Base-by-base conservation (phyloP, 2,888 invertebrate genomes). In the Sinodicranocentrus sp. region DNA sequence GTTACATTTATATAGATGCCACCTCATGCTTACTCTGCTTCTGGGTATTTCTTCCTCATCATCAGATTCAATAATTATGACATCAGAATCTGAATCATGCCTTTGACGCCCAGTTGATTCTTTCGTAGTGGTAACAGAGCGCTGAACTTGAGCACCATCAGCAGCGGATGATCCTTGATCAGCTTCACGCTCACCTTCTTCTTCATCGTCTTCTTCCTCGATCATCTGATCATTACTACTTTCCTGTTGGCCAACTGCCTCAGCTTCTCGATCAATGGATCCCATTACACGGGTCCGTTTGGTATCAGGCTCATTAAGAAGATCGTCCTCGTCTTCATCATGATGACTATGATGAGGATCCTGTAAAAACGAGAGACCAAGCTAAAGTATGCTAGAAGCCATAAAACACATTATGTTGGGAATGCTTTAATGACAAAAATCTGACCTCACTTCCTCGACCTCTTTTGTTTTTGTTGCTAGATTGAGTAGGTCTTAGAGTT, bases 401-500 rank as follows among this genome's bases (percentile, higher is more conserved):
- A n/a, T n/a, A n/a, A n/a, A n/a, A n/a, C n/a, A n/a, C n/a, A n/a
- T n/a, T n/a, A n/a, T n/a, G n/a, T n/a, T n/a, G n/a, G n/a, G n/a
- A n/a, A n/a, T n/a, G n/a, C n/a, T n/a, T n/a, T n/a, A n/a, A n/a
- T n/a, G n/a, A n/a, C n/a, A n/a, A n/a, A n/a, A n/a, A n/a, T n/a
- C n/a, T 75, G 57, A 87, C 88, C 54, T 88, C 87, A 57, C 52
- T 84, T 21, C 85, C 87, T 63, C n/a, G 48, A 21, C 85, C 21
- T 19, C 84, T 59, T 10, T 85, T 83, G 26, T 86, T 59, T 10
- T 85, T 83, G 26, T 86, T 83, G 61, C 86, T 75, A 25, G 91
- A 54, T 85, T 89, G 85, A 48, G 87, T 72, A 91, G 88, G 86
- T 19, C 87, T 52, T 67, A 86, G 65, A 91, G 87, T 90, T 92